Evolutionary conservation across 2,113 vertebrate genomes (phyloP).

Genomic region (Brachyhypopomus occidentalis): DNA sequence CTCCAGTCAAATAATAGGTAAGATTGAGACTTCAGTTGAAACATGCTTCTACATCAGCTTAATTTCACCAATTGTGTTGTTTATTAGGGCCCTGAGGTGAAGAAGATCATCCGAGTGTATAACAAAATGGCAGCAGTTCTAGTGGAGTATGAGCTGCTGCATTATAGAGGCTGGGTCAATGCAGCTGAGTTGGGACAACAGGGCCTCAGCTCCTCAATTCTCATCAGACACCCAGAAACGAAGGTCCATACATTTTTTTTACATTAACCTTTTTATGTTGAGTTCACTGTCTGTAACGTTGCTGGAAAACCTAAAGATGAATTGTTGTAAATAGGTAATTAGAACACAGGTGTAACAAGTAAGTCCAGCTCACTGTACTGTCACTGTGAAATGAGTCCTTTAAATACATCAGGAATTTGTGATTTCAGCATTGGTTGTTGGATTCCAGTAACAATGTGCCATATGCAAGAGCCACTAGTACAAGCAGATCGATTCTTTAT

Average conservation of each 20-base stretch:
- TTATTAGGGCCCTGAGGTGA: constrained; percentile 74
- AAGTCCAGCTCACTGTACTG: no score
- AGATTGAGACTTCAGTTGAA: background rate
- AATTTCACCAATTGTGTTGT: background rate
- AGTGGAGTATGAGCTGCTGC: constrained; percentile 78
- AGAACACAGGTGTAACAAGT: no score
- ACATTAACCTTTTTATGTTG: background rate
- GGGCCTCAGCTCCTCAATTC: constrained; percentile 71
- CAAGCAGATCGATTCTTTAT: no score
- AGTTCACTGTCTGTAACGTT: background rate
- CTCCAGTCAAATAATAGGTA: background rate
- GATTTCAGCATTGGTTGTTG: no score
- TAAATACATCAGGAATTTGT: no score
- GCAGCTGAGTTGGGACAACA: constrained; percentile 67
- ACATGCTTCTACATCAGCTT: background rate
- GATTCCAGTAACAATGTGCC: no score
- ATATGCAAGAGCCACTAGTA: no score
- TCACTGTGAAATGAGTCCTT: no score
- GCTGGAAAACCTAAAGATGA: background rate
- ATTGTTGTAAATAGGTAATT: no score
- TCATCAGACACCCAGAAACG: constrained; percentile 69
- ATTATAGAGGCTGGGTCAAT: constrained; percentile 74
- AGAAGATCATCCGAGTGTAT: constrained; percentile 74
- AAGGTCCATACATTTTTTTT: constrained; percentile 64
- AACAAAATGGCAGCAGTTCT: constrained; percentile 78